Conservation (phyloP, 2,888 invertebrate genomes). For the Hydropsyche betteni region DNA sequence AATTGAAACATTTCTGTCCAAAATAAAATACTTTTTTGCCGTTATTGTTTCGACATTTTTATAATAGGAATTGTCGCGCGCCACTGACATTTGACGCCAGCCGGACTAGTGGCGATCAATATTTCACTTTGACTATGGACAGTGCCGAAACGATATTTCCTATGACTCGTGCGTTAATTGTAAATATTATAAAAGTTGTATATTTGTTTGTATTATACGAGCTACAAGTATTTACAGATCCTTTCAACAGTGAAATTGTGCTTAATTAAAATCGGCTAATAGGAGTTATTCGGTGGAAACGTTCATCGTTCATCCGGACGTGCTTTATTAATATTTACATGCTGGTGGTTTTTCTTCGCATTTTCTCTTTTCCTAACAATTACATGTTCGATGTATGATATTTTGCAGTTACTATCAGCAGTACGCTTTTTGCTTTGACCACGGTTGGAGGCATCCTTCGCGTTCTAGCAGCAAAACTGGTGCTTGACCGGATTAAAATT, state of each 20-base stretch:
- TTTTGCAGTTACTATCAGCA: conserved; percentile 51
- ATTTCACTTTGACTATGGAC: conserved; percentile 14
- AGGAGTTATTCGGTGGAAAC: too few relatives aligned
- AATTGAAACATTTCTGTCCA: too few relatives aligned
- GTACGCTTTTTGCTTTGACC: conserved; percentile 51
- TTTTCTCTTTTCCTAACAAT: conserved; percentile 2
- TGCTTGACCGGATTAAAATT: conserved; percentile 31
- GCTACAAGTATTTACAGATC: too few relatives aligned
- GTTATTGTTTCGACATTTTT: conserved; percentile 13
- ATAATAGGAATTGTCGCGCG: neutral
- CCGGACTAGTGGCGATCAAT: conserved; percentile 7
- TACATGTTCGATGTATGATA: conserved; percentile 37
- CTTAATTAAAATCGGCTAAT: too few relatives aligned
- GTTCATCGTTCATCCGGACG: neutral
- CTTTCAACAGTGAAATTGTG: too few relatives aligned
- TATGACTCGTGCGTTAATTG: too few relatives aligned
- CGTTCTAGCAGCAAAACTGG: conserved; percentile 36
- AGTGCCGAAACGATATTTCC: neutral
- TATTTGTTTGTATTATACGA: too few relatives aligned
- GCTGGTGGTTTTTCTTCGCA: neutral
- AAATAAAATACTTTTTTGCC: too few relatives aligned
- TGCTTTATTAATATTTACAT: too few relatives aligned
- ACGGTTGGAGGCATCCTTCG: conserved; percentile 39
- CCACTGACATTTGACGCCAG: conserved; percentile 12
- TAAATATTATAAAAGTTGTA: too few relatives aligned